Base-by-base conservation (phyloP, 92 coral and sea anemone genomes). In the Plumapathes pennacea region DNA sequence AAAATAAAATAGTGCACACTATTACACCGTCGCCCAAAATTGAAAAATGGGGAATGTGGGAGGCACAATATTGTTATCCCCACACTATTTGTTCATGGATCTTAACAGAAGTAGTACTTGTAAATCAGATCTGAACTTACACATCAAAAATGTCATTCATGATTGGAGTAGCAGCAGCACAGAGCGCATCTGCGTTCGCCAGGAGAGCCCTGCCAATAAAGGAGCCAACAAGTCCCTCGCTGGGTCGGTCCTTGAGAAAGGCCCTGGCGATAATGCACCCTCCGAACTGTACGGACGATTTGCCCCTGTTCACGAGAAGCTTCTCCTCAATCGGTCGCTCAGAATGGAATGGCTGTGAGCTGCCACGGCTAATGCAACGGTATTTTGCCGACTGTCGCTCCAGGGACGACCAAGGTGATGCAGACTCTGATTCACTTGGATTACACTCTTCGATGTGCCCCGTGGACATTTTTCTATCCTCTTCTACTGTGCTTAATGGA, bases 101-200 rank as follows among this genome's bases (percentile, higher is more conserved):
- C n/a, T n/a, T n/a, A n/a, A n/a, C n/a, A n/a, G n/a, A n/a, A n/a
- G n/a, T n/a, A n/a, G n/a, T n/a, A n/a, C n/a, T n/a, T n/a, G n/a
- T n/a, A n/a, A n/a, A n/a, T n/a, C 9, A 34, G 8, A 45, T 38
- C 42, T n/a, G 8, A 39, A 72, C 98, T 92, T 85, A 92, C 98
- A 92, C 96, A 51, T 89, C 90, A 20, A 90, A 54, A 32, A 77
- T 68, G 56, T 80, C 79, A 38, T 92, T 86, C 85, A 84, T 85
- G 70, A 88, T 84, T 18, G 98, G 96, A 8, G 96, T 88, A 24
- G 91, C 96, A 0, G 98, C 86, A 10, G 98, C 98, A 64, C 98
- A 92, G 48, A 92, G 60, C 10, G 98, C 96, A 39, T 92, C 98
- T 20, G 85, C 94, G 40, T 80, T 84, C 31, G 96, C 94, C 18